phyloP scores from a whole-genome alignment of 2,113 vertebrate species.

The Procavia capensis region DNA sequence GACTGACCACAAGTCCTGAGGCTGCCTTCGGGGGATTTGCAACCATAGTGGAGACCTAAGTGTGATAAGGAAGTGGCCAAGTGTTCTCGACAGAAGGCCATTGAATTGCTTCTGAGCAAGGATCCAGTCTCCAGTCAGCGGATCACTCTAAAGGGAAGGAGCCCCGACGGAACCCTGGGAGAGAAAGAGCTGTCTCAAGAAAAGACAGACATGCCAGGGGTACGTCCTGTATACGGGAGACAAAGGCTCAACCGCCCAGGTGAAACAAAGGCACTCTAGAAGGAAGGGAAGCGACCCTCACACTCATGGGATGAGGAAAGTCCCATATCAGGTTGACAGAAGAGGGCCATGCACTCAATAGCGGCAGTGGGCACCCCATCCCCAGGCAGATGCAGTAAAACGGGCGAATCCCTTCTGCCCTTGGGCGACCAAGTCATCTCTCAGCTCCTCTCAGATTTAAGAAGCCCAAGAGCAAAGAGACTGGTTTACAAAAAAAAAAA shows the following conservation, averaged over 20 bases:
- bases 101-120: not conserved
- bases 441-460: not conserved
- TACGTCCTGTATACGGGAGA: fast-evolving
- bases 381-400: constrained; percentile 80
- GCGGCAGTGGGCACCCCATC: constrained; percentile 69
- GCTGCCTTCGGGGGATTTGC: not conserved
- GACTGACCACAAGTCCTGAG: too few species aligned
- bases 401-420: constrained; percentile 76
- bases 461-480: constrained; percentile 2
- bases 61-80: not conserved
- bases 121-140: not conserved
- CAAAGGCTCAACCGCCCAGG: fast-evolving
- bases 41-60: not conserved
- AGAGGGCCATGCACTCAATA: constrained; percentile 76
- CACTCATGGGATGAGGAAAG: constrained; percentile 62
- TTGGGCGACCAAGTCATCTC: constrained; percentile 73
- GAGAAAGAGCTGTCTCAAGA: not conserved
- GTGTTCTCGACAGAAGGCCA: too few species aligned
- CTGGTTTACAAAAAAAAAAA: too few species aligned
- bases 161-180: too few species aligned
- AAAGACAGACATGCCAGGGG: not conserved
- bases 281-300: not conserved
- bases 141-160: not conserved
- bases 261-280: too few species aligned
- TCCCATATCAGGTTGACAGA: constrained; percentile 37